Conservation (phyloP, 2,113 vertebrate species). For the Psilopogon haemacephalus region DNA sequence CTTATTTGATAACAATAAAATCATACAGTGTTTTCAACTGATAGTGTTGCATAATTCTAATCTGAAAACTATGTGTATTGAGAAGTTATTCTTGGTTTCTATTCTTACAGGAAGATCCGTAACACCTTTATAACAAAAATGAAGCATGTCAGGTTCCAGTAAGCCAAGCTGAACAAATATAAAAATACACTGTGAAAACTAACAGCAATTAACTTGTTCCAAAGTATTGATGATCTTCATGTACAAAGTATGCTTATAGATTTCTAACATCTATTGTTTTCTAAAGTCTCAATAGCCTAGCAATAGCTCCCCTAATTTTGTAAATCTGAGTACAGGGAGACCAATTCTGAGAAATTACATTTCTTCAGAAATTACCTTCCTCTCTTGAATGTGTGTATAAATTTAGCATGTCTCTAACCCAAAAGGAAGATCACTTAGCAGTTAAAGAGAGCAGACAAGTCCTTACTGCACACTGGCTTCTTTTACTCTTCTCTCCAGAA, state of each 20-base stretch:
- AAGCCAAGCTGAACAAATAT: neutral
- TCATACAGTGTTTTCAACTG: neutral
- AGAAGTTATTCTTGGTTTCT: neutral
- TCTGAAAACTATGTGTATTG: neutral
- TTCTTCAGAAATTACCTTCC: neutral
- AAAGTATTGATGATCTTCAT: neutral
- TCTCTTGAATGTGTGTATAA: neutral
- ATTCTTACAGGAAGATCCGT: neutral
- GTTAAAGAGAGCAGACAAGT: too few relatives aligned
- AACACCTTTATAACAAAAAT: neutral
- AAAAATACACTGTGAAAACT: neutral
- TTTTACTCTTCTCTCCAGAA: neutral
- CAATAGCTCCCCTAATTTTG: neutral
- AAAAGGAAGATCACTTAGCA: neutral
- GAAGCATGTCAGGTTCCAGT: neutral
- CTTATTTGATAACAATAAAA: neutral
- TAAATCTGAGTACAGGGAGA: neutral
- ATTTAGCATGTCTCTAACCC: neutral
- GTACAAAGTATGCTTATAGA: neutral
- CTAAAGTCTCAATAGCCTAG: neutral
- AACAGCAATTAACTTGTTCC: neutral
- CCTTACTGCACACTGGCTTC: neutral
- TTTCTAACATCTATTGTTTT: neutral
- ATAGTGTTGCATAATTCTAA: neutral
- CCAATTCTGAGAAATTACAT: neutral